Conservation (phyloP, 2,888 invertebrate genomes). For the Leptopterna dolabrata region DNA sequence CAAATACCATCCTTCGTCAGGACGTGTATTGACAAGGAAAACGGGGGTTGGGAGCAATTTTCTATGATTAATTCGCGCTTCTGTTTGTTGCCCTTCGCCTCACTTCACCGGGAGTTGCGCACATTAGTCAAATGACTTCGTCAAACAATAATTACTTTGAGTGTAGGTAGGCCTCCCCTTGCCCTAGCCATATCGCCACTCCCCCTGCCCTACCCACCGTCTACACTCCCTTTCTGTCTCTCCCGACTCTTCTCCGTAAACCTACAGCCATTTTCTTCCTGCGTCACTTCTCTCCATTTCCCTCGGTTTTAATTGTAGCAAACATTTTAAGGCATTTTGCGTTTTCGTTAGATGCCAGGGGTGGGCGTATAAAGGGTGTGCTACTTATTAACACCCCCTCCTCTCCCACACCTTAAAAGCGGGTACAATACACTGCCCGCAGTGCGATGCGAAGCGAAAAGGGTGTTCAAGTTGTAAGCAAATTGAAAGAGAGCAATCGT, state of each 20-base stretch:
- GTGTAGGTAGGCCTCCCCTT: slow-evolving; percentile 25
- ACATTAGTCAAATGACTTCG: slow-evolving; percentile 55
- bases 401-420: too few species aligned
- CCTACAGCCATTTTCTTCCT: not conserved
- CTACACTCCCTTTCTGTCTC: not conserved
- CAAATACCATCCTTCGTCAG: slow-evolving; percentile 29
- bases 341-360: not conserved
- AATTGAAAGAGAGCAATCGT: too few species aligned
- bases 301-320: not conserved
- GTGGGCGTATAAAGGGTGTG: too few species aligned
- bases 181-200: not conserved
- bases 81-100: slow-evolving; percentile 45
- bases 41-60: slow-evolving; percentile 49
- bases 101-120: slow-evolving; percentile 34
- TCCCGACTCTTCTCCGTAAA: not conserved
- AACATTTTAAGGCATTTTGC: slow-evolving; percentile 9
- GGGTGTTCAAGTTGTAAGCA: too few species aligned
- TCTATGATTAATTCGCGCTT: slow-evolving; percentile 51
- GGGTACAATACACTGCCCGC: too few species aligned
- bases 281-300: not conserved
- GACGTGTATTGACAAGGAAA: slow-evolving; percentile 51
- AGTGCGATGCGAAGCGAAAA: too few species aligned
- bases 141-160: slow-evolving; percentile 55
- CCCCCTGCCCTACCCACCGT: not conserved
- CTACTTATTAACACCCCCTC: too few species aligned